Conservation (phyloP, 92 coral and sea anemone species). For the Muricea muricata region DNA sequence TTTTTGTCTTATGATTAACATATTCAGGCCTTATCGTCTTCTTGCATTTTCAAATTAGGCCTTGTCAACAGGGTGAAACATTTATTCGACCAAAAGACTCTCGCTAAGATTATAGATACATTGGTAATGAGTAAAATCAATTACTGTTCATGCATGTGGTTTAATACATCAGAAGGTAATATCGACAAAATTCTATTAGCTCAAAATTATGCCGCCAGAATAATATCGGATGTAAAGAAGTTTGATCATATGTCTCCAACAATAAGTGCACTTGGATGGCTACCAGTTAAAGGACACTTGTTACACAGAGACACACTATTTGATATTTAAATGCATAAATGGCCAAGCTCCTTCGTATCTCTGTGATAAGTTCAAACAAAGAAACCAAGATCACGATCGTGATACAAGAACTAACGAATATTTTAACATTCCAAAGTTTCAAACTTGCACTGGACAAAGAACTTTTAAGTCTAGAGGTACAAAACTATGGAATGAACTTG, state of each 20-base stretch:
- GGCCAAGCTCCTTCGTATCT: neutral
- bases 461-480: too few relatives aligned
- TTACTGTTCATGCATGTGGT: constrained; percentile 57
- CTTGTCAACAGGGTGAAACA: constrained; percentile 48
- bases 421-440: neutral
- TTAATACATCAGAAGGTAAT: constrained; percentile 35
- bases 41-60: constrained; percentile 57
- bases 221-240: constrained; percentile 11
- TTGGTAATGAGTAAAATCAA: constrained; percentile 53
- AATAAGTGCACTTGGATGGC: constrained; percentile 9
- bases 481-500: too few relatives aligned
- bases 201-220: constrained; percentile 46
- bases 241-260: constrained; percentile 41
- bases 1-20: constrained; percentile 51
- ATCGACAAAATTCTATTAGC: constrained; percentile 45
- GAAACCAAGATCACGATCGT: neutral
- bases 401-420: neutral
- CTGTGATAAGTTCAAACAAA: neutral
- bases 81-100: constrained; percentile 35
- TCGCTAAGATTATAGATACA: constrained; percentile 23
- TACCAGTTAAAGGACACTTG: constrained; percentile 20
- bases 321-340: neutral
- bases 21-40: constrained; percentile 12
- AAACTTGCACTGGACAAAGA: neutral
- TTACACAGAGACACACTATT: neutral